Evolutionary conservation across 2,113 vertebrate genomes (phyloP).

Genomic region (Casuarius casuarius): DNA sequence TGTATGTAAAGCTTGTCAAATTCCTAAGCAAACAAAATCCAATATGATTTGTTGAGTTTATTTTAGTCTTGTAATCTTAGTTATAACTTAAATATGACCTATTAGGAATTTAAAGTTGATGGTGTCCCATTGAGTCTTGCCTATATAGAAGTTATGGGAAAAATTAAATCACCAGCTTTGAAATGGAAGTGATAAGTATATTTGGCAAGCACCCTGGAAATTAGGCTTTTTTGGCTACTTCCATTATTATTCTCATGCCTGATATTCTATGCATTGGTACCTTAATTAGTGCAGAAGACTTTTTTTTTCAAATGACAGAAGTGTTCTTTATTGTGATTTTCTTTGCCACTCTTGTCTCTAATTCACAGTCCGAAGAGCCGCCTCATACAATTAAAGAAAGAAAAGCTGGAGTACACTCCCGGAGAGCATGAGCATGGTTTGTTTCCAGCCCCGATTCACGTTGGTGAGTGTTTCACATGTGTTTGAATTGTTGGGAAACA

Average conservation of each 20-base stretch:
- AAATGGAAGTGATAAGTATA: neutral
- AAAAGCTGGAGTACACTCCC: constrained; percentile 88
- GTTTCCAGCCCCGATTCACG: constrained; percentile 93
- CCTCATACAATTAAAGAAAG: constrained; percentile 84
- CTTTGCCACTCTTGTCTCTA: neutral
- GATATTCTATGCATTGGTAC: neutral
- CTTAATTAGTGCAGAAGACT: neutral
- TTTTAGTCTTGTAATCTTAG: neutral
- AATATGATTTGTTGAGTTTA: accelerated
- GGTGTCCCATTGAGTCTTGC: neutral
- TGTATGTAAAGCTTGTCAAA: accelerated
- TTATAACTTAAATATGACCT: neutral
- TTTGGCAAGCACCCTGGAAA: neutral
- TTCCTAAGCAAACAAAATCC: neutral
- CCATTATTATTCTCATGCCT: neutral
- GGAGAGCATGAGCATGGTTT: constrained; percentile 90
- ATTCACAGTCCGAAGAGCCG: constrained; percentile 85
- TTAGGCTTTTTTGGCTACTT: accelerated
- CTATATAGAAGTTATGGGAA: neutral
- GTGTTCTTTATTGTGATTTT: neutral
- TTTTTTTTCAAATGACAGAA: neutral
- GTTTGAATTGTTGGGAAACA: neutral
- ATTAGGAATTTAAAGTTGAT: neutral
- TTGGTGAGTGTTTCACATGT: constrained; percentile 83
- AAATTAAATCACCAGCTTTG: neutral